Percentiles rank a stretch among this genome's conserved stretches.
These are phyloP conservation scores for Spondyliosoma cantharus DNA, from an alignment of 2,797 vertebrate species.

Conservation along the genomic window DNA sequence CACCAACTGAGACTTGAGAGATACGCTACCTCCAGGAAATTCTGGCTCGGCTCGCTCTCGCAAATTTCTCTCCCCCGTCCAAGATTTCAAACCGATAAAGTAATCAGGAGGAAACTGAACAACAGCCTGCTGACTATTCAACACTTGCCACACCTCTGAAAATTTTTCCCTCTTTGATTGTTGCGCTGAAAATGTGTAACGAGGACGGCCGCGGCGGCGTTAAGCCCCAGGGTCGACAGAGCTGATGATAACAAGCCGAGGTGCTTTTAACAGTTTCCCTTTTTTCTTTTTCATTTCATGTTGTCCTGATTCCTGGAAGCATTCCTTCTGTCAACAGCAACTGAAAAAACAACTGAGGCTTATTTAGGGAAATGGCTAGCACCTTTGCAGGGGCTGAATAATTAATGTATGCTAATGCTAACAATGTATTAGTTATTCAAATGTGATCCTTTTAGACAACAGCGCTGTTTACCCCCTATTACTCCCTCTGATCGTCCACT, in stretches of 20 bases:
- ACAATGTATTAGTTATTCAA: conserved; percentile 82
- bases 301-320: conserved; percentile 74
- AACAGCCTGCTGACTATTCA: conserved; percentile 60
- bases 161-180: conserved; percentile 55
- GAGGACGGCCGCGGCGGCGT: conserved; percentile 22
- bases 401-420: conserved; percentile 81
- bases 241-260: conserved; percentile 58
- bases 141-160: conserved; percentile 39
- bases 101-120: conserved; percentile 74
- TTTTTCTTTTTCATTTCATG: conserved; percentile 69
- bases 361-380: conserved; percentile 68
- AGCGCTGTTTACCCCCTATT: conserved; percentile 82
- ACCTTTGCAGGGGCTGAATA: conserved; percentile 78
- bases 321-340: conserved; percentile 74
- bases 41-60: conserved; percentile 64
- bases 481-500: conserved; percentile 81
- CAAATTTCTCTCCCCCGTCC: conserved; percentile 69
- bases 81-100: conserved; percentile 78
- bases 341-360: conserved; percentile 63
- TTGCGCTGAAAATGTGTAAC: conserved; percentile 43
- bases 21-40: conserved; percentile 80
- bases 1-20: conserved; percentile 81
- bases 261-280: conserved; percentile 65
- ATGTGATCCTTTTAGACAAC: conserved; percentile 84
- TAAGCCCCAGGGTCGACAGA: conserved; percentile 61